Conservation (phyloP, 2,888 invertebrate species). For the Caenorhabditis imperialis region DNA sequence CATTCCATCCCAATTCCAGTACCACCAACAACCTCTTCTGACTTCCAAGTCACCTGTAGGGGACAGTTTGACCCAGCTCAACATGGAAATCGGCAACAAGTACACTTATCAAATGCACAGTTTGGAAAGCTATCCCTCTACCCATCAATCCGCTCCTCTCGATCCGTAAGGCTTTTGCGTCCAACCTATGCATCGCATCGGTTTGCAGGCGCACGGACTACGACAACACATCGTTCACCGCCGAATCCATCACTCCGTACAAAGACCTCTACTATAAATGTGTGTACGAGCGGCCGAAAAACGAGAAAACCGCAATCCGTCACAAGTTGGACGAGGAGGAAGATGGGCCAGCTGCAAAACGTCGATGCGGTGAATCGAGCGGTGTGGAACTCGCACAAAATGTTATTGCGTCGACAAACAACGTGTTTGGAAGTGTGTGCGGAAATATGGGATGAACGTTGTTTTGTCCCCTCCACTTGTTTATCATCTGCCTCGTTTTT, state of each 20-base stretch:
- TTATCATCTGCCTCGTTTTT: too few relatives aligned
- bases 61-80: constrained; percentile 14
- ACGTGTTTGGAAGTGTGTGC: not conserved
- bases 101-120: constrained; percentile 28
- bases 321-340: constrained; percentile 29
- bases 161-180: constrained; percentile 23
- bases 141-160: not conserved
- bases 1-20: too few relatives aligned
- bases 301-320: constrained; percentile 24
- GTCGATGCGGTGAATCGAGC: constrained; percentile 24
- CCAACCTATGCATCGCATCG: too few relatives aligned
- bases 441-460: too few relatives aligned
- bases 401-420: constrained; percentile 13
- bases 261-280: constrained; percentile 36
- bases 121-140: constrained; percentile 6
- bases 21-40: constrained; percentile 27
- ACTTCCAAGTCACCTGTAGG: constrained; percentile 12
- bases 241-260: not conserved
- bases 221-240: constrained; percentile 14
- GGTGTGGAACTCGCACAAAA: constrained; percentile 18
- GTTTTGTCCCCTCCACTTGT: too few relatives aligned
- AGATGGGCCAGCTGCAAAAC: constrained; percentile 24
- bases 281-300: constrained; percentile 26
- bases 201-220: constrained; percentile 20
- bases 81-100: constrained; percentile 22